Evolutionary conservation across 2,797 vertebrate species (phyloP).

Genomic region (Parauchenoglanis ngamensis): DNA sequence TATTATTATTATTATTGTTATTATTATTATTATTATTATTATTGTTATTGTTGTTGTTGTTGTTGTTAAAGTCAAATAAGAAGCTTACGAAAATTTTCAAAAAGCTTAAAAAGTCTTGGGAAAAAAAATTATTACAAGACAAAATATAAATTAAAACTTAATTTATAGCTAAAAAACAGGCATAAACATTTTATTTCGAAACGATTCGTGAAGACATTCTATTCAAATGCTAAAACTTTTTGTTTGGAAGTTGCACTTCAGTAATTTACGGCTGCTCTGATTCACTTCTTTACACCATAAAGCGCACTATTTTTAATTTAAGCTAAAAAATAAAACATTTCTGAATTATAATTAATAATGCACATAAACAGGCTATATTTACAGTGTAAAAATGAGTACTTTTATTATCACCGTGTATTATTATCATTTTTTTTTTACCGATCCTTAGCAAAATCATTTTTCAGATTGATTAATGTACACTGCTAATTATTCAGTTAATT

Average conservation of each 20-base stretch:
- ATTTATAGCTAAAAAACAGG: not conserved
- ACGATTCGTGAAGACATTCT: not conserved
- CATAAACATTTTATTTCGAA: not conserved
- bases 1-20: conserved; percentile 24
- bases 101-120: not conserved
- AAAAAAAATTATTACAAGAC: not conserved
- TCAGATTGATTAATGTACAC: not conserved
- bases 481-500: not conserved
- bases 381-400: not conserved
- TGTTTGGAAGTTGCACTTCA: not conserved
- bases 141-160: not conserved
- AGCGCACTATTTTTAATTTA: not conserved
- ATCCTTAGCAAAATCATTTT: not conserved
- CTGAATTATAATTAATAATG: not conserved
- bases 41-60: not conserved
- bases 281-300: not conserved
- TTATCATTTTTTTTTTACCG: too few species aligned
- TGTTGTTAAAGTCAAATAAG: not conserved
- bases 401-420: not conserved
- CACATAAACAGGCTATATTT: not conserved
- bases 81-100: not conserved
- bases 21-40: conserved; percentile 34
- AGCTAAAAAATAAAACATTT: not conserved
- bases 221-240: not conserved
- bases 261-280: not conserved